These are phyloP conservation scores for Agapornis canus DNA, from an alignment of 2,797 vertebrate genomes.

Conservation along the genomic window DNA sequence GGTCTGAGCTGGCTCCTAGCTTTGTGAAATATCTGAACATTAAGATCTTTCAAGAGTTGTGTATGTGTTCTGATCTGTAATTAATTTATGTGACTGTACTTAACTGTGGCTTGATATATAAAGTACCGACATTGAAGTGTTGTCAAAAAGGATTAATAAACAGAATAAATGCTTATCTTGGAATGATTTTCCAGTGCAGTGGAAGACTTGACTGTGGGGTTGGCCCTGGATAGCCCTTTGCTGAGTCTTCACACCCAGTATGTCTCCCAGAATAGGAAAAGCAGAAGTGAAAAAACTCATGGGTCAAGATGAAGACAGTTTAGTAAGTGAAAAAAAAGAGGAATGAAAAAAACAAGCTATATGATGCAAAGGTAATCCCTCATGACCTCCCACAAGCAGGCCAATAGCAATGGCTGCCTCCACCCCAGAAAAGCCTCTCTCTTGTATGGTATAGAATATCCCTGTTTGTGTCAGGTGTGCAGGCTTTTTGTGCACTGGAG, in stretches of 20 bases:
- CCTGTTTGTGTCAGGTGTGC: not conserved
- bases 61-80: not conserved
- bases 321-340: not conserved
- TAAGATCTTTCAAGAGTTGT: slow-evolving; percentile 11
- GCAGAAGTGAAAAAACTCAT: not conserved
- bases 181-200: not conserved
- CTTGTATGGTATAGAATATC: rapidly evolving
- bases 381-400: no score
- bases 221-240: not conserved
- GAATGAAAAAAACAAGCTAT: not conserved
- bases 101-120: slow-evolving; percentile 18
- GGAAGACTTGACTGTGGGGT: not conserved
- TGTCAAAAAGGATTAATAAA: slow-evolving; percentile 17
- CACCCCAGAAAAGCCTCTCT: rapidly evolving
- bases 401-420: not conserved
- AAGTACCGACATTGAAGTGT: not conserved
- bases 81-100: slow-evolving; percentile 24
- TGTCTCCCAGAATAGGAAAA: not conserved
- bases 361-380: not conserved
- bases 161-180: not conserved
- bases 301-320: not conserved
- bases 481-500: not conserved
- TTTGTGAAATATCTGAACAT: not conserved
- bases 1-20: not conserved
- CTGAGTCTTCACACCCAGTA: not conserved